These are phyloP conservation scores for Agrenia bidenticulata DNA, from an alignment of 2,888 invertebrate species.

Conservation along the genomic window DNA sequence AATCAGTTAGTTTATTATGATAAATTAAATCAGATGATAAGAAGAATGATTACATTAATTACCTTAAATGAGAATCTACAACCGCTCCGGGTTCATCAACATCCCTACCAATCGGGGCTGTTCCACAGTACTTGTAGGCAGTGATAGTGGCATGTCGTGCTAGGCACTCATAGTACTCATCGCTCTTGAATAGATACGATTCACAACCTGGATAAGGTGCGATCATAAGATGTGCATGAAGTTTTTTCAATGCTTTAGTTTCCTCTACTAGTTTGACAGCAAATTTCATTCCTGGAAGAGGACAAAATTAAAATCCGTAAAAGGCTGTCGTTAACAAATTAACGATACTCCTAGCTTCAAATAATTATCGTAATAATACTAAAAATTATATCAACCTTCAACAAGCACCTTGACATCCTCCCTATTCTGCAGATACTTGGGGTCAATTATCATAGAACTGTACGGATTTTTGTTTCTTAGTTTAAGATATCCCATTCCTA, in stretches of 20 bases:
- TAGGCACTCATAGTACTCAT: constrained; percentile 25
- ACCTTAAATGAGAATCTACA: constrained; percentile 28
- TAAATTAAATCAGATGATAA: background rate
- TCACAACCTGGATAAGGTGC: constrained; percentile 31
- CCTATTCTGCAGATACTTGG: constrained; percentile 27
- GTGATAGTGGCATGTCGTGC: constrained; percentile 28
- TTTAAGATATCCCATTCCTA: constrained; percentile 21
- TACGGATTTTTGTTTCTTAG: constrained; percentile 26
- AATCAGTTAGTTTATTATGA: no score
- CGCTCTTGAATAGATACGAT: constrained; percentile 19
- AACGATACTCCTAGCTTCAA: no score
- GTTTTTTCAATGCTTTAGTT: constrained; percentile 21
- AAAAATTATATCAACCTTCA: constrained; percentile 22
- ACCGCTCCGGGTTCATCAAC: constrained; percentile 22
- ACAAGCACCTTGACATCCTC: constrained; percentile 23
- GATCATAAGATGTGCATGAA: constrained; percentile 16
- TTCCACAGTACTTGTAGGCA: constrained; percentile 32
- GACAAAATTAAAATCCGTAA: background rate
- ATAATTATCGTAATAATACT: background rate
- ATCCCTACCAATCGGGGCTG: constrained; percentile 33
- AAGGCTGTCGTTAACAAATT: no score
- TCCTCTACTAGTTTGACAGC: constrained; percentile 30
- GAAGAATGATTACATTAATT: background rate
- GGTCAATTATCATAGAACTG: constrained; percentile 31
- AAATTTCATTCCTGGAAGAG: constrained; percentile 38